phyloP scores from a whole-genome alignment of 35 echinoderm and acorn worm genomes.

The Nesometra sesokonis region DNA sequence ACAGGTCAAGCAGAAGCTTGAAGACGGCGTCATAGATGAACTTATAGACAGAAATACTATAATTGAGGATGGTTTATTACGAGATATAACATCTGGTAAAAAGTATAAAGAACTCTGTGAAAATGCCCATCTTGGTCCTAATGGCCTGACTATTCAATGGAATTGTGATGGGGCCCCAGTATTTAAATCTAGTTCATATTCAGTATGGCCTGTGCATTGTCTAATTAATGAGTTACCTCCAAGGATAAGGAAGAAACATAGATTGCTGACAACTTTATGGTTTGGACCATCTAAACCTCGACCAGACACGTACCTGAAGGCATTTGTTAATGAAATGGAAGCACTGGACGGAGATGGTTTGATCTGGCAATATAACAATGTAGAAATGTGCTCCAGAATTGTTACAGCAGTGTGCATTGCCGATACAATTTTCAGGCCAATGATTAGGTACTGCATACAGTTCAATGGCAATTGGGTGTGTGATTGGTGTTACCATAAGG shows the following conservation, averaged over 20 bases:
- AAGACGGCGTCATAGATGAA: too few species aligned
- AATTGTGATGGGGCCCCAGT: slow-evolving; percentile 30
- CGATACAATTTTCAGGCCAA: slow-evolving; percentile 12
- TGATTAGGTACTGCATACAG: slow-evolving; percentile 9
- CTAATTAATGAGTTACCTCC: not conserved
- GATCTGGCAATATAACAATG: not conserved
- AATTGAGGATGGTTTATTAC: too few species aligned
- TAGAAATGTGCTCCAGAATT: not conserved
- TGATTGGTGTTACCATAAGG: slow-evolving; percentile 18
- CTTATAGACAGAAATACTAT: too few species aligned
- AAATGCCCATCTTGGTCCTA: not conserved
- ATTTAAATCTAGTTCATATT: slow-evolving; percentile 13
- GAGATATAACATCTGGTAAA: too few species aligned
- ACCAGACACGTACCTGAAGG: not conserved
- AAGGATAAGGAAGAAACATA: slow-evolving; percentile 1
- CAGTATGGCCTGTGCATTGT: slow-evolving; percentile 25
- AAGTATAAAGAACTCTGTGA: too few species aligned
- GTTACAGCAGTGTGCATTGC: not conserved
- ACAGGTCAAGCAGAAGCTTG: too few species aligned
- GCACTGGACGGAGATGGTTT: slow-evolving; percentile 2
- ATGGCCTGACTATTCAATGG: slow-evolving; percentile 7
- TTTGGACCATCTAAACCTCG: slow-evolving; percentile 20
- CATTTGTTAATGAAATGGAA: slow-evolving; percentile 9
- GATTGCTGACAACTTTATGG: slow-evolving; percentile 17
- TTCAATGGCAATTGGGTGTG: slow-evolving; percentile 28